Evolutionary conservation across 1,140 invertebrate species (phyloP).

Genomic region (Aricia agestis): DNA sequence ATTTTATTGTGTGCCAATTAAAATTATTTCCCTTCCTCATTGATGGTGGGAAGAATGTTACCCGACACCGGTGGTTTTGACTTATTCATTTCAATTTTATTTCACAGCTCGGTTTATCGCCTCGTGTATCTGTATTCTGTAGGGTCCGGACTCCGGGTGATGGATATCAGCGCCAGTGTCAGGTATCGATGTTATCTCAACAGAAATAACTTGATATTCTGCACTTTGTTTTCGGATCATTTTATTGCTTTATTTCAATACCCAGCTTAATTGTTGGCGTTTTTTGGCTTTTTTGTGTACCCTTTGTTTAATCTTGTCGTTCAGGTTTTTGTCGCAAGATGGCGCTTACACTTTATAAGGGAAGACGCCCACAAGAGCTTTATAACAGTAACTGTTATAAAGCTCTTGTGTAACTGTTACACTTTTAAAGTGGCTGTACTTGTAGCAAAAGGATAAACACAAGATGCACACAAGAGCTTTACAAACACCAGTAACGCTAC

Average conservation of each 20-base stretch:
- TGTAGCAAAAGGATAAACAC: no score
- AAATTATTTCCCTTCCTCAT: constrained; percentile 59
- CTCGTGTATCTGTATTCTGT: background rate
- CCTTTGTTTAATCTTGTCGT: no score
- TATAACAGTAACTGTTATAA: no score
- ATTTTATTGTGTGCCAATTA: constrained; percentile 70
- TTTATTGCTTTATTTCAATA: background rate
- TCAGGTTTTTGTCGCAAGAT: no score
- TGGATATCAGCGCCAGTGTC: background rate
- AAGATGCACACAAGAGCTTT: no score
- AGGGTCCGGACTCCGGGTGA: background rate
- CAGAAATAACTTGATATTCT: background rate
- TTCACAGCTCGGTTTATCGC: background rate
- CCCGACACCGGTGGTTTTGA: constrained; percentile 14
- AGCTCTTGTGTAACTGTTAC: no score
- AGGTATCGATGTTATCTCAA: background rate
- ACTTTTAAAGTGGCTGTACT: no score
- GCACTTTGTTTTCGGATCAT: background rate
- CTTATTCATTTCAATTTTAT: constrained; percentile 3
- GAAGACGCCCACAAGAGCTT: no score
- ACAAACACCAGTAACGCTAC: no score
- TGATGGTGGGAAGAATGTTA: constrained; percentile 44
- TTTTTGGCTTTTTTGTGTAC: no score
- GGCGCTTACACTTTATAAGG: no score
- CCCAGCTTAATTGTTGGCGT: no score